These are phyloP conservation scores for Rhombomys opimus DNA, from an alignment of 2,113 vertebrate species.

Conservation along the genomic window DNA sequence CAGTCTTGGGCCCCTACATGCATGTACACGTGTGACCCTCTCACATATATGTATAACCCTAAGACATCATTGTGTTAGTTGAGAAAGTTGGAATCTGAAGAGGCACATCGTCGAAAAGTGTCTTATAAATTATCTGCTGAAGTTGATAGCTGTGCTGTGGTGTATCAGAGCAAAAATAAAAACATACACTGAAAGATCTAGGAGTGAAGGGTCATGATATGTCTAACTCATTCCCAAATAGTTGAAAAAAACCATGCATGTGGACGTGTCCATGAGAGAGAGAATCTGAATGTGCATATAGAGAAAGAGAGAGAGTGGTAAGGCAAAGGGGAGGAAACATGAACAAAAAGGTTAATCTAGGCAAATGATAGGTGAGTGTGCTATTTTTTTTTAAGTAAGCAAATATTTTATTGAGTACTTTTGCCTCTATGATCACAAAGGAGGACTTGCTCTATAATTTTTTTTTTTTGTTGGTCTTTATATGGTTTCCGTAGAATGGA, in stretches of 20 bases:
- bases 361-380: neutral
- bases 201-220: neutral
- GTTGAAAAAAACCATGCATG: neutral
- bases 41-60: neutral
- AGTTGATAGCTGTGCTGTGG: neutral
- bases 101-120: neutral
- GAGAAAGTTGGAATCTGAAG: neutral
- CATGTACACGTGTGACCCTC: neutral
- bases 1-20: neutral
- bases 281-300: neutral
- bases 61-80: neutral
- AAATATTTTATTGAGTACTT: too few relatives aligned
- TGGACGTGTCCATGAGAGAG: too few relatives aligned
- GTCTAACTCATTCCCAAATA: neutral
- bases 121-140: neutral
- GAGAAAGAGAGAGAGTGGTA: neutral
- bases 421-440: too few relatives aligned
- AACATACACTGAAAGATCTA: constrained; percentile 16
- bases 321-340: neutral
- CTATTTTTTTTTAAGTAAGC: neutral
- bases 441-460: too few relatives aligned
- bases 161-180: neutral
- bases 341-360: neutral
- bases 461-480: too few relatives aligned
- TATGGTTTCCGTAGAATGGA: too few relatives aligned